These are phyloP conservation scores for Plecotus auritus DNA, from an alignment of 2,113 vertebrate genomes.

Conservation along the genomic window DNA sequence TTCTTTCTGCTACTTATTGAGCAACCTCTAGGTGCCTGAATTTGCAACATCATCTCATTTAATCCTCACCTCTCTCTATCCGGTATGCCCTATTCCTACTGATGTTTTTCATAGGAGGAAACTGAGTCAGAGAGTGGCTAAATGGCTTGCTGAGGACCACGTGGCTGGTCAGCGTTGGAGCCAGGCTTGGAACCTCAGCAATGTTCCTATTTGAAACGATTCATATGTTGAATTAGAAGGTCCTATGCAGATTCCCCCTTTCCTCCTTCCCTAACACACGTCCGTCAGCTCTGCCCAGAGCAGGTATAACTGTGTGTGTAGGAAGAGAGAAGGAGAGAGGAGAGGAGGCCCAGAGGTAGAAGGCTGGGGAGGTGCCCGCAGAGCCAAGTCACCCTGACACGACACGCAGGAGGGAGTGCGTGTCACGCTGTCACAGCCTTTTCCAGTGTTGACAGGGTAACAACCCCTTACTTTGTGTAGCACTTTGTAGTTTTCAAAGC, in stretches of 20 bases:
- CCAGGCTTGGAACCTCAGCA: not conserved
- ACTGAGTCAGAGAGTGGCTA: not conserved
- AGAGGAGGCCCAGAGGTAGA: not conserved
- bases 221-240: not conserved
- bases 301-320: not conserved
- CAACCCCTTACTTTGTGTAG: conserved; percentile 34
- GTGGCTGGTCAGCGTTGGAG: not conserved
- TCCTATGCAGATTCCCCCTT: not conserved
- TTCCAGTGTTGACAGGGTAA: conserved; percentile 29
- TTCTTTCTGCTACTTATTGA: not conserved
- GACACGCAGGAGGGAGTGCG: not conserved
- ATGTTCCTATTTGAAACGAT: not conserved
- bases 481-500: conserved; percentile 64
- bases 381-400: not conserved
- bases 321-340: not conserved
- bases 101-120: not conserved
- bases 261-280: not conserved
- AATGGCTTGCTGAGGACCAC: not conserved
- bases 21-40: not conserved
- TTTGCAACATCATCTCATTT: not conserved
- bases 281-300: not conserved
- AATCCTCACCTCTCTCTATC: not conserved
- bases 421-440: not conserved
- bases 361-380: not conserved
- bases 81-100: not conserved